A percentile compares a stretch with the other conserved stretches of the same genome.
Conservation (phyloP, 1,140 invertebrate species). For the Trachymyrmex septentrionalis region DNA sequence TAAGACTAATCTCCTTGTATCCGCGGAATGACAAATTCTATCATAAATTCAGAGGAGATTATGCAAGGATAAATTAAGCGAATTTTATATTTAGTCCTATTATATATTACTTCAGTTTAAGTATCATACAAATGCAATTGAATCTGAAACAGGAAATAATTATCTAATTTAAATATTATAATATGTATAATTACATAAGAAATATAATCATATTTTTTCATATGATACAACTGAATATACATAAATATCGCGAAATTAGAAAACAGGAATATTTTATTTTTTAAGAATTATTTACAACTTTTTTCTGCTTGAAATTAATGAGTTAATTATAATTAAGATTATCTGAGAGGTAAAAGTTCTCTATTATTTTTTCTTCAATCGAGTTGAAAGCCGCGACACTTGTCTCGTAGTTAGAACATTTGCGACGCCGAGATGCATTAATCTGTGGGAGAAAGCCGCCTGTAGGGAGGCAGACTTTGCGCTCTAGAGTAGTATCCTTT, state of each 20-base stretch:
- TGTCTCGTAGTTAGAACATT: not conserved
- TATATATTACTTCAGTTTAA: not conserved
- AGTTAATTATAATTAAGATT: not conserved
- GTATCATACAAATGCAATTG: not conserved
- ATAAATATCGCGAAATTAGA: not conserved
- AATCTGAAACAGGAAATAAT: not conserved
- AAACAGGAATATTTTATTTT: not conserved
- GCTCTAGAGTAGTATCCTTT: slow-evolving; percentile 25
- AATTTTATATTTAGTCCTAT: slow-evolving; percentile 27
- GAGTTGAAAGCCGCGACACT: not conserved
- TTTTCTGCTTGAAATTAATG: not conserved
- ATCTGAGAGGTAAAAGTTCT: not conserved
- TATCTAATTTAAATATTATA: not conserved
- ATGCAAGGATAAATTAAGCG: slow-evolving; percentile 20
- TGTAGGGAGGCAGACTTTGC: not conserved
- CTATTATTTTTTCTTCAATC: not conserved
- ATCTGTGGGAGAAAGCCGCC: slow-evolving; percentile 12
- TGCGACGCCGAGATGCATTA: slow-evolving; percentile 14
- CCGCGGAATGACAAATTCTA: slow-evolving; percentile 45
- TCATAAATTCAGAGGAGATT: slow-evolving; percentile 20
- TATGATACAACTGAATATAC: not conserved
- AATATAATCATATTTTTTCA: not conserved
- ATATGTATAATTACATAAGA: not conserved
- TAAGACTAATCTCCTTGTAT: slow-evolving; percentile 10
- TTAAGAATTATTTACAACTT: not conserved